Base-by-base conservation (phyloP, 2,888 invertebrate genomes). In the Gastrophysa polygoni region DNA sequence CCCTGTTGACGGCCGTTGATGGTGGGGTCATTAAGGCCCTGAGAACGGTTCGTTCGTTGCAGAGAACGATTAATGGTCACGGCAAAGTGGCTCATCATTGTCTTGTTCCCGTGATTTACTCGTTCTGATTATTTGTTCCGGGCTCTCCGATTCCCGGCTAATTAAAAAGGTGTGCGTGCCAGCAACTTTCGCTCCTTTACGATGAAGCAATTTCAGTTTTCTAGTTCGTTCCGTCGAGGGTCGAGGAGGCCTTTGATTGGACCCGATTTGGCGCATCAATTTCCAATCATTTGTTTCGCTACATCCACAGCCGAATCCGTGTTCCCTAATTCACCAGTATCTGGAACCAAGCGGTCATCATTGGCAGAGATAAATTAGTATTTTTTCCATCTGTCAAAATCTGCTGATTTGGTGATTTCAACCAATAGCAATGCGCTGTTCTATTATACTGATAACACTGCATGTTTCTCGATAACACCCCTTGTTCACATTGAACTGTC, bases 21-120 rank as follows among this genome's bases (percentile, higher is more conserved):
- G 68, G 61, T 59, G 61, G 57, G 59, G 57, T 68, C 67, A 68
- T 71, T 69, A 66, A 61, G 59, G 46, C 59, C 68, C 63, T 60
- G 64, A 57, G 54, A 43, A 29, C 38, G 47, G 43, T 54, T 54
- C 54, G 43, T 48, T 57, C 32, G 57, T 46, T 56, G 20, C 48
- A 29, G n/a, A 56, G 24, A 24, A 66, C 66, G 62, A 74, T 73
- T 74, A 71, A 74, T 73, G 73, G 71, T 72, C 70, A 70, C 72
- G 71, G 71, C 68, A 69, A 68, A 70, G 64, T 70, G 68, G 70
- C 72, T 72, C 71, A 69, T 73, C 72, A 73, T 73, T 73, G 74
- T 73, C 74, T 73, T 73, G 74, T 73, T 73, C 71, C 71, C 66
- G 69, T 73, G 74, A 74, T 74, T 74, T 74, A 73, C 69, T 70